Evolutionary conservation across 2,797 vertebrate species (phyloP).

Genomic region (Sciaenops ocellatus): DNA sequence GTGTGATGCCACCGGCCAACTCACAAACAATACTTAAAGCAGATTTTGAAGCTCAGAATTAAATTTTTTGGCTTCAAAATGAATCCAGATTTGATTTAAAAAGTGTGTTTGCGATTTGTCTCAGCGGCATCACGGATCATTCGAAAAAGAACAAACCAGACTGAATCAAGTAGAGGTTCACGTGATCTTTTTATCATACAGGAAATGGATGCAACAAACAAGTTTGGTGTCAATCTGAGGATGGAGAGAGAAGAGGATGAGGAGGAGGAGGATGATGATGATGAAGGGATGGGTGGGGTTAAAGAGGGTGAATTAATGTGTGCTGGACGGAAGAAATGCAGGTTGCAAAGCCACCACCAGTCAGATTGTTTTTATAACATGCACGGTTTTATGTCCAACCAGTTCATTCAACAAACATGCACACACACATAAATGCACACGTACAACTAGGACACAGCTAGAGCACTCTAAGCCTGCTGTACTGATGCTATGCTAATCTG

Average conservation of each 20-base stretch:
- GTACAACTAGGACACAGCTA: conserved; percentile 22
- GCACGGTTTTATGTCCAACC: conserved; percentile 34
- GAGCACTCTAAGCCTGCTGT: conserved; percentile 43
- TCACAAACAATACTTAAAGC: conserved; percentile 13
- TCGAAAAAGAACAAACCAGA: conserved; percentile 61
- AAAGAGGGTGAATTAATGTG: conserved; percentile 11
- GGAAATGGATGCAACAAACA: conserved; percentile 52
- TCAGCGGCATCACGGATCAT: conserved; percentile 52
- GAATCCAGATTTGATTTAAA: not conserved
- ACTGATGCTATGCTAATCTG: not conserved
- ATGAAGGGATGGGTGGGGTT: conserved; percentile 20
- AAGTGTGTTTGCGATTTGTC: conserved; percentile 32
- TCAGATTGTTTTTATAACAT: conserved; percentile 44
- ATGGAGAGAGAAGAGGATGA: conserved; percentile 1
- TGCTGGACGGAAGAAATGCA: conserved; percentile 56
- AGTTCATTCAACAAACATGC: conserved; percentile 2
- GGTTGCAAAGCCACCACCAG: conserved; percentile 52
- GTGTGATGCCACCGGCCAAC: conserved; percentile 44
- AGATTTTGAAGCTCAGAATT: not conserved
- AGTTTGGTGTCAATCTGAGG: conserved; percentile 25
- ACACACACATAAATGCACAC: not conserved
- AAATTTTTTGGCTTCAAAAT: not conserved
- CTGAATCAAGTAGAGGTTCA: conserved; percentile 50
- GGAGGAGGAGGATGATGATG: conserved; percentile 6
- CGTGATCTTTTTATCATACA: conserved; percentile 63